These are phyloP conservation scores for Pterobdella sp. DNA, from an alignment of 2,888 invertebrate genomes.

Conservation along the genomic window DNA sequence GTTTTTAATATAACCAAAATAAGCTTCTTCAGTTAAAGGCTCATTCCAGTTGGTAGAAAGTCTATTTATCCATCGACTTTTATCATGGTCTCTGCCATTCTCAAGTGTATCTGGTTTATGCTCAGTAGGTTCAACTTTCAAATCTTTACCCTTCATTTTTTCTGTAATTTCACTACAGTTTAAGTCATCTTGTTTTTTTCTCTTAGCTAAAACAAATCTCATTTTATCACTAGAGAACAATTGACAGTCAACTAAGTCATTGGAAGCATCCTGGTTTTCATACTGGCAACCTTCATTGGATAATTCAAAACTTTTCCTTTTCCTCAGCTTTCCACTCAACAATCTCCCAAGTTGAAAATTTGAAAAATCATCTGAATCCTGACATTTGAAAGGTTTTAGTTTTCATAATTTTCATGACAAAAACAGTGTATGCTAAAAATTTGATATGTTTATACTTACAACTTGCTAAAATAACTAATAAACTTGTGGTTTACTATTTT, in stretches of 20 bases:
- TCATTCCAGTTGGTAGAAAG: background rate
- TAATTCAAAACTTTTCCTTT: background rate
- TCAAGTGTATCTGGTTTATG: background rate
- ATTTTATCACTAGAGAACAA: background rate
- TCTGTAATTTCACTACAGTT: background rate
- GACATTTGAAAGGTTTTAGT: background rate
- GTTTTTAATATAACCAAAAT: background rate
- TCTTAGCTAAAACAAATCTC: conserved; percentile 3
- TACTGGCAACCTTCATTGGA: background rate
- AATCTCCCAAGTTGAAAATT: background rate
- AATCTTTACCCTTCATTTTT: background rate
- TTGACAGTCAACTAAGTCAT: background rate
- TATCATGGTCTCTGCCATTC: background rate
- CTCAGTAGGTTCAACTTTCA: background rate
- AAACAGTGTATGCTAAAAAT: too few species aligned
- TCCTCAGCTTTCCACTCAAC: background rate
- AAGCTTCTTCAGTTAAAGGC: background rate
- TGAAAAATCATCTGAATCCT: background rate
- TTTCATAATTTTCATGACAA: background rate
- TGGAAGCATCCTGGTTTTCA: background rate
- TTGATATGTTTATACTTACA: too few species aligned
- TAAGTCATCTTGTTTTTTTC: background rate
- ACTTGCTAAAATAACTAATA: background rate
- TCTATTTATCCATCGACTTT: background rate
- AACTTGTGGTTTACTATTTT: too few species aligned